These are phyloP conservation scores for Pseudomyrmex cubaensis DNA, from an alignment of 1,140 invertebrate genomes.

Conservation along the genomic window DNA sequence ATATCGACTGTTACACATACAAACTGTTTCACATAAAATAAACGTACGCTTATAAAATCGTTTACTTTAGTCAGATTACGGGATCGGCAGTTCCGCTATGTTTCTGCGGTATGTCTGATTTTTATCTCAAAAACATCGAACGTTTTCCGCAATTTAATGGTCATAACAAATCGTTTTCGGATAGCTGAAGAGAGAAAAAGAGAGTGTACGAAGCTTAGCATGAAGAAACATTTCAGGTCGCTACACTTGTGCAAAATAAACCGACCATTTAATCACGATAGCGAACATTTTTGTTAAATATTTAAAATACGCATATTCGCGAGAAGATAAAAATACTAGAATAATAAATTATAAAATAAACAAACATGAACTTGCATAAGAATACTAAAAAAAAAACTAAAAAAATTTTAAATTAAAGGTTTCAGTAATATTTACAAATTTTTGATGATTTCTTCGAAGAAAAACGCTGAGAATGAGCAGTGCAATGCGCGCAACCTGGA, in stretches of 20 bases:
- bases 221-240: no score
- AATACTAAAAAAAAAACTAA: neutral
- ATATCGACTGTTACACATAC: conserved; percentile 43
- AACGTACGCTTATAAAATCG: conserved; percentile 16
- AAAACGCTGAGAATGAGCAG: conserved; percentile 52
- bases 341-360: no score
- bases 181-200: neutral
- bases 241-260: no score
- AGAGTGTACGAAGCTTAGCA: no score
- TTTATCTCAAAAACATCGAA: conserved; percentile 14
- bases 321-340: no score
- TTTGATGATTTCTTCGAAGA: conserved; percentile 2
- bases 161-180: conserved; percentile 13
- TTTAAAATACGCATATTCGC: no score
- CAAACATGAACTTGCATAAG: neutral
- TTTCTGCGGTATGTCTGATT: conserved; percentile 13
- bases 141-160: neutral
- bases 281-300: no score
- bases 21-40: conserved; percentile 56
- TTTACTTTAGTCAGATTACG: conserved; percentile 22
- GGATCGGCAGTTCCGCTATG: neutral
- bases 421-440: no score
- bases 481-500: conserved; percentile 59
- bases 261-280: no score
- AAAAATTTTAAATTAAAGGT: neutral